Conservation (phyloP, 1,140 invertebrate genomes). For the Macrostomum lignano region DNA sequence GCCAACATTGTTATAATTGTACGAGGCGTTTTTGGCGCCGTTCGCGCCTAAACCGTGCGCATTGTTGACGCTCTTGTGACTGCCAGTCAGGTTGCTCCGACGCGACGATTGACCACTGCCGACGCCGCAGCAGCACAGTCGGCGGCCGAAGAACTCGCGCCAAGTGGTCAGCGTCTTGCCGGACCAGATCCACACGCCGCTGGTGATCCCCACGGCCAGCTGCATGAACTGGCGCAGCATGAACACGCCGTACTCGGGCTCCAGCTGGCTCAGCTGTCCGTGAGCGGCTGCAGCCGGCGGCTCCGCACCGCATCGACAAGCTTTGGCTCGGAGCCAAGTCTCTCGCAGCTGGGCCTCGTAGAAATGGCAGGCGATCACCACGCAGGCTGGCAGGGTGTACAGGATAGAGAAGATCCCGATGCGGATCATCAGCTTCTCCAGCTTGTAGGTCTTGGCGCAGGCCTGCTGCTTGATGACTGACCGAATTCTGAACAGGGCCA, state of each 20-base stretch:
- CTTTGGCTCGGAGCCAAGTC: constrained; percentile 38
- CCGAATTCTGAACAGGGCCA: constrained; percentile 70
- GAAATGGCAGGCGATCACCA: constrained; percentile 61
- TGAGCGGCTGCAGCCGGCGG: no score
- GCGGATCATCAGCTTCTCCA: constrained; percentile 84
- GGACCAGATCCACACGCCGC: constrained; percentile 37
- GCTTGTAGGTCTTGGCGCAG: constrained; percentile 59
- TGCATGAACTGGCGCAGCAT: constrained; percentile 34
- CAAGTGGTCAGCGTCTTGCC: constrained; percentile 40
- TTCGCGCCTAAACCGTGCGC: no score
- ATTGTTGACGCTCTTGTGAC: no score
- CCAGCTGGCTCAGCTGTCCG: constrained; percentile 22
- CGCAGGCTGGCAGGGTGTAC: constrained; percentile 70
- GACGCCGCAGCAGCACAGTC: constrained; percentile 13
- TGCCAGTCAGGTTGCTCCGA: no score
- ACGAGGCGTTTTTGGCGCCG: no score
- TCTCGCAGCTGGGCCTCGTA: constrained; percentile 28
- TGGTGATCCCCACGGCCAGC: constrained; percentile 34
- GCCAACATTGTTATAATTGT: no score
- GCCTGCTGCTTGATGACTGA: constrained; percentile 58
- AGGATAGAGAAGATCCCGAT: constrained; percentile 58
- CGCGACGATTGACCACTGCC: no score
- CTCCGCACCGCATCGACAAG: constrained; percentile 35
- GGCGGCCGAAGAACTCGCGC: constrained; percentile 30
- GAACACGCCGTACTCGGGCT: constrained; percentile 31